Evolutionary conservation across 1,140 invertebrate species (phyloP).

Genomic region (Philotrypesis tridentata): DNA sequence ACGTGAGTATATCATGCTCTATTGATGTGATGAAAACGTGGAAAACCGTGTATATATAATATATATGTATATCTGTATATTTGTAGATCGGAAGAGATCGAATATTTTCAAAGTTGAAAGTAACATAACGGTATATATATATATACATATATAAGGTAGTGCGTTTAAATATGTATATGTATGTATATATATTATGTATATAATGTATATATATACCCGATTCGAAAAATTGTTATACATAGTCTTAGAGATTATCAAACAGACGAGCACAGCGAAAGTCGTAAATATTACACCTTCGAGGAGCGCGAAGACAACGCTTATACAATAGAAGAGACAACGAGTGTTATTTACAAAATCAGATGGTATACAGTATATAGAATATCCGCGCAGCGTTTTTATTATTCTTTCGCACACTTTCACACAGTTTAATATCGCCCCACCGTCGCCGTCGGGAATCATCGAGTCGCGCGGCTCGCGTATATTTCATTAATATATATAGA

Average conservation of each 20-base stretch:
- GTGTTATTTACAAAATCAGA: constrained; percentile 25
- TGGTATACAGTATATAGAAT: neutral
- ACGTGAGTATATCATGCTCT: neutral
- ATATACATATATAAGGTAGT: neutral
- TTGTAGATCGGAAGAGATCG: neutral
- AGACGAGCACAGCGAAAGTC: constrained; percentile 31
- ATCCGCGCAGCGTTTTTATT: neutral
- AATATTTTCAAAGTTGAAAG: neutral
- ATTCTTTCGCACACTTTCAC: neutral
- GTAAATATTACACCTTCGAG: constrained; percentile 22
- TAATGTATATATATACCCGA: neutral
- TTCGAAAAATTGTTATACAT: neutral
- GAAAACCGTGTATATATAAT: neutral
- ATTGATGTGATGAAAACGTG: no score
- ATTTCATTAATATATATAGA: neutral
- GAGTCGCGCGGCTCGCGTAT: neutral
- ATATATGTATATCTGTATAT: neutral
- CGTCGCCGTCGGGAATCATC: neutral
- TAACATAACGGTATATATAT: neutral
- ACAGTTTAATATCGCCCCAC: no score
- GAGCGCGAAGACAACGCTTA: constrained; percentile 14
- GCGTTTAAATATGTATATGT: neutral
- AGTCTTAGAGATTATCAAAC: constrained; percentile 25
- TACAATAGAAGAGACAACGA: constrained; percentile 6
- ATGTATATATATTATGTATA: neutral